These are phyloP conservation scores for Sebastes matsubarae DNA, from an alignment of 2,797 vertebrate species.

Conservation along the genomic window DNA sequence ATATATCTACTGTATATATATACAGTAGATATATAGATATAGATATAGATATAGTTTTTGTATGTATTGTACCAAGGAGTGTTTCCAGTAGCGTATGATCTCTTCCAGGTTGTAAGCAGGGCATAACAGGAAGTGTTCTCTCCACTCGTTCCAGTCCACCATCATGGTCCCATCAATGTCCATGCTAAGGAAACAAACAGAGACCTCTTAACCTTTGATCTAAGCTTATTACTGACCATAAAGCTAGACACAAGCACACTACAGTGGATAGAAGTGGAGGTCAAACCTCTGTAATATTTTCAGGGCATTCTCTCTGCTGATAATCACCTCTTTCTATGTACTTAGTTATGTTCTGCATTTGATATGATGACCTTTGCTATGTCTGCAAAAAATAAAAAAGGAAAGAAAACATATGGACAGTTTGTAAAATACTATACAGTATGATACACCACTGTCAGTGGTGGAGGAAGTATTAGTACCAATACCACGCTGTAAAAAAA, in stretches of 20 bases:
- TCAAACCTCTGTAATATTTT: constrained; percentile 90
- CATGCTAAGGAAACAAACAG: constrained; percentile 82
- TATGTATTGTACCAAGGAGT: constrained; percentile 85
- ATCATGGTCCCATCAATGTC: constrained; percentile 95
- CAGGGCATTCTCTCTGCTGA: constrained; percentile 85
- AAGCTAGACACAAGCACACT: not conserved
- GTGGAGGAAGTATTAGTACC: not conserved
- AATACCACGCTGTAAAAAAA: no score
- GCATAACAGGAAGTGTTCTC: constrained; percentile 93
- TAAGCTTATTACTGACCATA: not conserved
- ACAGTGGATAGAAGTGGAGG: not conserved
- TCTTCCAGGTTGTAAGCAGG: constrained; percentile 92
- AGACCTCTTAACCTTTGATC: not conserved
- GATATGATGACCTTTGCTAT: no score
- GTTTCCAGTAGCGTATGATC: constrained; percentile 95
- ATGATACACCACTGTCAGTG: not conserved
- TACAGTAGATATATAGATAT: no score
- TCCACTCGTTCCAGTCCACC: constrained; percentile 97
- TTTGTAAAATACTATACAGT: not conserved
- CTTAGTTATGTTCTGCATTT: no score
- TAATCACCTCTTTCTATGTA: no score
- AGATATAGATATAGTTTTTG: no score
- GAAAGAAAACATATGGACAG: not conserved
- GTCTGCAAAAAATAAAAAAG: no score
- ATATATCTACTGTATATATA: no score